Evolutionary conservation across 2,888 invertebrate genomes (phyloP).

Genomic region (Leptopilina myrica): DNA sequence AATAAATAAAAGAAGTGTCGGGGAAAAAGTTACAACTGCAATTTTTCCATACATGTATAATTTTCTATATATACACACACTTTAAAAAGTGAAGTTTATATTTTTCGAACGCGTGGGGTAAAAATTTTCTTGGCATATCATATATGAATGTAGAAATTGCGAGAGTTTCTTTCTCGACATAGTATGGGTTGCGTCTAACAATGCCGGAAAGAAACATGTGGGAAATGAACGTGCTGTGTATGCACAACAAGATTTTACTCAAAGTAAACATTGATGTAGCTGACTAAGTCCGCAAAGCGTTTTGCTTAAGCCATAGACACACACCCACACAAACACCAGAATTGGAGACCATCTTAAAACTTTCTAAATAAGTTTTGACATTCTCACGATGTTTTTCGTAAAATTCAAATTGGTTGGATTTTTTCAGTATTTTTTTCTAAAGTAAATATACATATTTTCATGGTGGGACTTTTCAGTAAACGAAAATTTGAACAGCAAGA

Average conservation of each 20-base stretch:
- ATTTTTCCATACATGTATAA: background rate
- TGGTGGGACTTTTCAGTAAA: too few relatives aligned
- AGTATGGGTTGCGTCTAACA: conserved; percentile 19
- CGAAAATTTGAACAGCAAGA: too few relatives aligned
- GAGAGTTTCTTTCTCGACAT: background rate
- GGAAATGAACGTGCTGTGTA: conserved; percentile 39
- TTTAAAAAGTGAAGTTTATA: background rate
- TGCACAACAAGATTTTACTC: conserved; percentile 34
- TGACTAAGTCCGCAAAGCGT: conserved; percentile 38
- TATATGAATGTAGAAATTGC: conserved; percentile 30
- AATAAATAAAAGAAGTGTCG: too few relatives aligned
- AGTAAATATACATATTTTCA: background rate
- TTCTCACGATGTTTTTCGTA: conserved; percentile 8
- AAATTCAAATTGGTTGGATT: background rate
- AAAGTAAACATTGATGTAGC: conserved; percentile 40
- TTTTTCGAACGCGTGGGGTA: background rate
- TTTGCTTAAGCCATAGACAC: conserved; percentile 27
- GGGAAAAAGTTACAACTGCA: background rate
- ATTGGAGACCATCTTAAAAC: background rate
- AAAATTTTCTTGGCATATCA: conserved; percentile 25
- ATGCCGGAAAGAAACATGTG: conserved; percentile 38
- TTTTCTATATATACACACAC: background rate
- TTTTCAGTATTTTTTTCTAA: background rate
- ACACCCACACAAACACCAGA: too few relatives aligned
- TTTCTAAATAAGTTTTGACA: conserved; percentile 21